Percentiles rank a stretch among this genome's conserved stretches.
These are phyloP conservation scores for Oenanthe melanoleuca DNA, from an alignment of 2,113 vertebrate species.

Conservation along the genomic window DNA sequence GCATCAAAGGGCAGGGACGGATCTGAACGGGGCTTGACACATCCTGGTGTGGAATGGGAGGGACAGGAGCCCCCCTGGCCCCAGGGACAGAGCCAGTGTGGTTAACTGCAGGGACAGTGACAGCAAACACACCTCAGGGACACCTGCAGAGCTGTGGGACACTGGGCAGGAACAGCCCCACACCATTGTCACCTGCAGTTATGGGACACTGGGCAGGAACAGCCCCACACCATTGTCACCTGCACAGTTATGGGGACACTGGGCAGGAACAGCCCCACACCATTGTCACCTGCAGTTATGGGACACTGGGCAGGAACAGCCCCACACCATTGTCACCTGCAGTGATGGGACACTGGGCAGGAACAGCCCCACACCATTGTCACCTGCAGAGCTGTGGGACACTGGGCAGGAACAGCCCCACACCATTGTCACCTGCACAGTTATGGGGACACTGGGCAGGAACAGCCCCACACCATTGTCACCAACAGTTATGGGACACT, in stretches of 20 bases:
- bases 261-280: not conserved
- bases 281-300: too few species aligned
- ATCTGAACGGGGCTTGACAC: accelerated
- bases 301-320: not conserved
- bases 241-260: accelerated
- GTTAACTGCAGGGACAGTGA: accelerated
- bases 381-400: not conserved
- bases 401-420: accelerated
- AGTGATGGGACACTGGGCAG: not conserved
- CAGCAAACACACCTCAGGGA: not conserved
- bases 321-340: not conserved
- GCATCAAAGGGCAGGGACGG: not conserved
- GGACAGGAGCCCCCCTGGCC: not conserved
- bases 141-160: not conserved
- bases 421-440: too few species aligned
- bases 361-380: accelerated
- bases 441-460: not conserved
- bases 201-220: not conserved
- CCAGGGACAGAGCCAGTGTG: not conserved
- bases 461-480: not conserved
- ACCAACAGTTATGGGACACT: accelerated
- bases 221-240: not conserved
- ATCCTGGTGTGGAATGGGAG: not conserved
- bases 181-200: not conserved
- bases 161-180: not conserved